Evolutionary conservation across 2,888 invertebrate genomes (phyloP), one percentile per base, ranked within the genome.

Genomic region (Pseudococcus longispinus): DNA sequence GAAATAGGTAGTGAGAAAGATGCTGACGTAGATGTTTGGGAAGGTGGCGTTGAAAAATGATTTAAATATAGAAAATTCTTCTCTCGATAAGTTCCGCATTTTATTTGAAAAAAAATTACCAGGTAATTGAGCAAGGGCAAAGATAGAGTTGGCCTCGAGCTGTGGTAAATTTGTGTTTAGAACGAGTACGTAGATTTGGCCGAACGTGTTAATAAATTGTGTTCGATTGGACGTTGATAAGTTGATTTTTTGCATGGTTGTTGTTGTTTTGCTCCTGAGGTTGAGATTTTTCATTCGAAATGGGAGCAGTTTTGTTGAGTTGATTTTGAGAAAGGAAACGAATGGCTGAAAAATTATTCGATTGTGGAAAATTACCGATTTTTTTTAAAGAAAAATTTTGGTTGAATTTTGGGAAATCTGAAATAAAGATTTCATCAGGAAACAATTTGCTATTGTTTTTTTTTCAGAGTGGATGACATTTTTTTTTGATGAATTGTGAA

Each of bases 151-250:
- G 70, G 70, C 70, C 70, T 70, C 70, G 70, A 70, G 70, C 70
- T 70, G 70, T 70, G 70, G 60, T 60, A 23, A 70, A 70, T 70
- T 70, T 70, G 70, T 70, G 70, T 29, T 15, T 23, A 60, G 60
- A 60, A 60, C 60, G 60, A 60, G 60, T 60, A 60, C 8, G n/a
- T 6, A 51, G n/a, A 51, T 51, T 46, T 51, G 15, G 5, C n/a
- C 51, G 51, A 46, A 46, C 13, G 4, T 15, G 9, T 13, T 18
- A 18, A 51, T 51, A 51, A 51, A 51, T 51, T n/a, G 51, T 4
- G n/a, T 51, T n/a, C 3, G 51, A 51, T 51, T n/a, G n/a, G 51
- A 51, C 37, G n/a, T n/a, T 51, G 18, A 2, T n/a, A n/a, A 51
- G 46, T 46, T 46, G 46, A 46, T 46, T 46, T 51, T 51, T 3